phyloP scores from a whole-genome alignment of 1,140 invertebrate species.

The Pachyrhynchus sulphureomaculatus region DNA sequence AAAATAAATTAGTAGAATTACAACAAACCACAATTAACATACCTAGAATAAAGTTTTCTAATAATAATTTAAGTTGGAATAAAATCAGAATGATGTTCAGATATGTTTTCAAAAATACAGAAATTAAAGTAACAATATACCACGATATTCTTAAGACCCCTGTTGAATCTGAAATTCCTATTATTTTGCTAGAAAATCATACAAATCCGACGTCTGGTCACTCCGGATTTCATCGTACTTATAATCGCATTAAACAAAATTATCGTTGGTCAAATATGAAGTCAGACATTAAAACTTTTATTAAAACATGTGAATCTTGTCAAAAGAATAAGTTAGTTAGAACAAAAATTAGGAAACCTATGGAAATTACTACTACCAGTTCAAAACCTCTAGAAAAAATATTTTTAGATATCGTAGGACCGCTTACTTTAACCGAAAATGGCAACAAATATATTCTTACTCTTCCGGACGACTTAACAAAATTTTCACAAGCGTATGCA shows the following conservation, averaged over 20 bases:
- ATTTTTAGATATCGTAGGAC: constrained; percentile 13
- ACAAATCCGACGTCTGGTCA: background rate
- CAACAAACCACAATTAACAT: background rate
- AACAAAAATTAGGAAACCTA: constrained; percentile 12
- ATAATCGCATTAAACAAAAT: constrained; percentile 36
- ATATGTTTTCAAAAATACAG: constrained; percentile 1
- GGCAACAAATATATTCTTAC: constrained; percentile 40
- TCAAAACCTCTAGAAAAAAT: constrained; percentile 12
- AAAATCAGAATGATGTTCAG: background rate
- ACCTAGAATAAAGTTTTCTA: background rate
- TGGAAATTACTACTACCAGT: constrained; percentile 24
- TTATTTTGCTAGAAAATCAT: constrained; percentile 8
- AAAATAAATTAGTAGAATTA: background rate
- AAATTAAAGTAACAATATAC: constrained; percentile 4
- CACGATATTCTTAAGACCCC: background rate
- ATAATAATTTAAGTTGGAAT: background rate
- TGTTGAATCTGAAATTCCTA: background rate
- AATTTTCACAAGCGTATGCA: constrained; percentile 36
- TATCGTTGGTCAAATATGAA: constrained; percentile 50
- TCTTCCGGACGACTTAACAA: constrained; percentile 44
- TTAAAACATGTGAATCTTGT: constrained; percentile 38
- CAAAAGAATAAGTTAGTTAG: constrained; percentile 24
- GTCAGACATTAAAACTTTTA: constrained; percentile 45
- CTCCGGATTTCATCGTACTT: constrained; percentile 2
- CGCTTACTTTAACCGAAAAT: constrained; percentile 22